Conservation (phyloP, 1,140 invertebrate species). For the Bradysia coprophila region DNA sequence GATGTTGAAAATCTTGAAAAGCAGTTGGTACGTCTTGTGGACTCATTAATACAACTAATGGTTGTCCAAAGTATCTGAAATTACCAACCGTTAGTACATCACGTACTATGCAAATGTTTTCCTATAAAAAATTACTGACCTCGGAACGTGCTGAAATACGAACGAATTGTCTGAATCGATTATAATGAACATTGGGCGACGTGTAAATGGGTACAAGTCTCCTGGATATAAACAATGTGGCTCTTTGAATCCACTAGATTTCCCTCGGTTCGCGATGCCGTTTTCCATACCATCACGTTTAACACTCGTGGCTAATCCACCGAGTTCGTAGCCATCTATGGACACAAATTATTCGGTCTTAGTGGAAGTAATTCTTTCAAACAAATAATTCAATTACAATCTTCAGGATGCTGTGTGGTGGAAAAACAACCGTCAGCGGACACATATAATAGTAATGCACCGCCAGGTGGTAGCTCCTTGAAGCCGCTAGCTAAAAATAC, state of each 20-base stretch:
- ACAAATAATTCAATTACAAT: too few relatives aligned
- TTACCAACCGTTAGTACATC: too few relatives aligned
- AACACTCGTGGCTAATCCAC: constrained; percentile 70
- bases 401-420: constrained; percentile 73
- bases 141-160: constrained; percentile 81
- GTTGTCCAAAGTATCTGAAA: constrained; percentile 68
- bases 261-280: constrained; percentile 29
- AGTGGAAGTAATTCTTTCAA: too few relatives aligned
- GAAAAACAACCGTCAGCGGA: constrained; percentile 86
- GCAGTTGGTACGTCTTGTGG: constrained; percentile 72
- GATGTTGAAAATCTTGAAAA: constrained; percentile 74
- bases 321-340: constrained; percentile 78
- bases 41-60: constrained; percentile 86
- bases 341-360: constrained; percentile 3
- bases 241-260: constrained; percentile 51
- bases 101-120: too few relatives aligned
- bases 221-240: constrained; percentile 82
- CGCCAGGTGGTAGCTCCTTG: constrained; percentile 81
- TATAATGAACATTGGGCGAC: constrained; percentile 83
- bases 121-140: too few relatives aligned
- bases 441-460: constrained; percentile 79
- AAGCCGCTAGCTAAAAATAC: constrained; percentile 88
- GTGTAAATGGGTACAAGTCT: constrained; percentile 78
- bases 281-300: constrained; percentile 41
- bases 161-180: constrained; percentile 92